Evolutionary conservation across 1,140 invertebrate species (phyloP).

Genomic region (Solenopsis invicta): DNA sequence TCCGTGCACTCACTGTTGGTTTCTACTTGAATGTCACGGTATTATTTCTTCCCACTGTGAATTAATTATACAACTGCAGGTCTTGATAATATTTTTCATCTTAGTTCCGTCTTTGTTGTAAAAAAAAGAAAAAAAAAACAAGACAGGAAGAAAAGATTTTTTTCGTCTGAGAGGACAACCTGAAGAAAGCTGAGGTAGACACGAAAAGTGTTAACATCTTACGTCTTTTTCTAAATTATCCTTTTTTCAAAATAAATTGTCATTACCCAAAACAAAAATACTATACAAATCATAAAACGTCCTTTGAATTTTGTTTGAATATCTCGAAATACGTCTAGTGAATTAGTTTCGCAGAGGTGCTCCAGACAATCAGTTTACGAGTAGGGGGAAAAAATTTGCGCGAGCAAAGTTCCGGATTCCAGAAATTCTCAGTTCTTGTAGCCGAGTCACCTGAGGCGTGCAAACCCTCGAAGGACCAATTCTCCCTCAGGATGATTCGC

Average conservation of each 20-base stretch:
- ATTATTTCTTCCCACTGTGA: neutral
- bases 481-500: slow-evolving; percentile 45
- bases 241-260: neutral
- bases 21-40: neutral
- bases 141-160: neutral
- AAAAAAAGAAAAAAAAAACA: neutral
- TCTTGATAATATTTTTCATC: neutral
- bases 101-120: neutral
- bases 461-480: slow-evolving; percentile 20
- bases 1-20: neutral
- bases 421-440: slow-evolving; percentile 36
- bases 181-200: neutral
- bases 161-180: neutral
- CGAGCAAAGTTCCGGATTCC: slow-evolving; percentile 56
- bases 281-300: too few species aligned
- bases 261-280: too few species aligned
- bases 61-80: neutral
- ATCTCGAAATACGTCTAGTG: neutral
- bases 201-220: neutral
- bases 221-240: neutral
- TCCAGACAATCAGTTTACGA: neutral
- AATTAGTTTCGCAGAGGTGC: neutral
- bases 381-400: neutral
- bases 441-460: slow-evolving; percentile 9
- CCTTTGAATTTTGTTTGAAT: neutral